These are phyloP conservation scores for Ostrea edulis DNA, from an alignment of 1,140 invertebrate genomes.

Conservation along the genomic window DNA sequence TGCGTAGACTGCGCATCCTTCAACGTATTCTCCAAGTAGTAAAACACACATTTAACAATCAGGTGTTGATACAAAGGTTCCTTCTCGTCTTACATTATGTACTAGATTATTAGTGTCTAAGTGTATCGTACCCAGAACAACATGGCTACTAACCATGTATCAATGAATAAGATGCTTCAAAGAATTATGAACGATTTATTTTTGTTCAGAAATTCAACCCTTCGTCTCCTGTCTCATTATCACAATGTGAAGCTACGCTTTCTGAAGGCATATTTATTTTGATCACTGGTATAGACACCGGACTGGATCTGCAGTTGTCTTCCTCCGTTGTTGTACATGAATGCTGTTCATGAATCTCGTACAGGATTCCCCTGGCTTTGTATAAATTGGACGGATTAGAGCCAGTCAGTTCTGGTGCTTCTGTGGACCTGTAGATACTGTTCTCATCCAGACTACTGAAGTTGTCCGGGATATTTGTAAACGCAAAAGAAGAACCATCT, in stretches of 20 bases:
- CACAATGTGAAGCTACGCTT: background rate
- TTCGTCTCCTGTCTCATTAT: background rate
- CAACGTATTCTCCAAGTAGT: no score
- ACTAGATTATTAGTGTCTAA: no score
- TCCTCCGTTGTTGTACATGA: background rate
- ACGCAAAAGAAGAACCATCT: slow-evolving; percentile 20
- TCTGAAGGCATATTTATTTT: background rate
- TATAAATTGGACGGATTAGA: background rate
- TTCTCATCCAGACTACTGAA: background rate
- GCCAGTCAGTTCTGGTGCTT: background rate
- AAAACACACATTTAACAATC: no score
- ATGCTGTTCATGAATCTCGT: background rate
- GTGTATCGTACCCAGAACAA: no score
- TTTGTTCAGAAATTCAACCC: background rate
- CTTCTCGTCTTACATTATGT: no score
- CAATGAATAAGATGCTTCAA: background rate
- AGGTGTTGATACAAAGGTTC: no score
- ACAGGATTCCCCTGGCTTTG: background rate
- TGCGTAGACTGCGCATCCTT: no score
- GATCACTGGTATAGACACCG: background rate
- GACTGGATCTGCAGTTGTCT: background rate
- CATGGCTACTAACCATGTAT: background rate
- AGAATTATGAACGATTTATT: background rate
- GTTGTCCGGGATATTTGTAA: slow-evolving; percentile 34
- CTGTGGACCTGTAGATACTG: background rate